These are phyloP conservation scores for Panzeria rudis DNA, from an alignment of 2,888 invertebrate genomes.

Conservation along the genomic window DNA sequence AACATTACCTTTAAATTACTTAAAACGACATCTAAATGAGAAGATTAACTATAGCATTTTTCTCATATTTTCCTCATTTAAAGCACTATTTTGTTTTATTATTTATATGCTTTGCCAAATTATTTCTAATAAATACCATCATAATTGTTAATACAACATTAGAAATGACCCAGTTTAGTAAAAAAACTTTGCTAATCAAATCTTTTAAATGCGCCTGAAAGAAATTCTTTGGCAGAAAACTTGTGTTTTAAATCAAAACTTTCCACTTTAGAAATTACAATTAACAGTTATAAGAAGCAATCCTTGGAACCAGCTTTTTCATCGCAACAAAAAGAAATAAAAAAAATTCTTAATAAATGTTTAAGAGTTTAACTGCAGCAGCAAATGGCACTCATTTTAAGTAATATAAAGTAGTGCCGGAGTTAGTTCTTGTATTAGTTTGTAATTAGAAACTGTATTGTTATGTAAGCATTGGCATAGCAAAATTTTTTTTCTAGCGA, in stretches of 20 bases:
- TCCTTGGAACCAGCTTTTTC: slow-evolving; percentile 33
- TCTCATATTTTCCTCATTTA: not conserved
- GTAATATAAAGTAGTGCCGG: not conserved
- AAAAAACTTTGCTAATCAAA: slow-evolving; percentile 40
- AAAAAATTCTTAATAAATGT: slow-evolving; percentile 49
- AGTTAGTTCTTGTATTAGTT: not conserved
- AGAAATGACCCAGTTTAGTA: slow-evolving; percentile 27
- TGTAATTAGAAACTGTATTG: not conserved
- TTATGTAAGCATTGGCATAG: not conserved
- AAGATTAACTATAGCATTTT: not conserved
- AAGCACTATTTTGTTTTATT: not conserved
- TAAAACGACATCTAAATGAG: no score
- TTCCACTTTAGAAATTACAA: slow-evolving; percentile 30
- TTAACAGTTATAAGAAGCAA: slow-evolving; percentile 31
- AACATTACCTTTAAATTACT: no score
- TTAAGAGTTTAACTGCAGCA: slow-evolving; percentile 26
- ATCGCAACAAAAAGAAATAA: slow-evolving; percentile 38
- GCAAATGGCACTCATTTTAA: slow-evolving; percentile 4
- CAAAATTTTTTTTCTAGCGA: not conserved
- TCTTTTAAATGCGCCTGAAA: slow-evolving; percentile 19
- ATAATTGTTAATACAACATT: slow-evolving; percentile 9
- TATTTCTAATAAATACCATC: not conserved
- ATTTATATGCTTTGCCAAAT: not conserved
- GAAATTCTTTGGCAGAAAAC: not conserved
- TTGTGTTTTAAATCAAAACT: slow-evolving; percentile 38